Conservation (phyloP, 2,113 vertebrate species). For the Platichthys stellatus region DNA sequence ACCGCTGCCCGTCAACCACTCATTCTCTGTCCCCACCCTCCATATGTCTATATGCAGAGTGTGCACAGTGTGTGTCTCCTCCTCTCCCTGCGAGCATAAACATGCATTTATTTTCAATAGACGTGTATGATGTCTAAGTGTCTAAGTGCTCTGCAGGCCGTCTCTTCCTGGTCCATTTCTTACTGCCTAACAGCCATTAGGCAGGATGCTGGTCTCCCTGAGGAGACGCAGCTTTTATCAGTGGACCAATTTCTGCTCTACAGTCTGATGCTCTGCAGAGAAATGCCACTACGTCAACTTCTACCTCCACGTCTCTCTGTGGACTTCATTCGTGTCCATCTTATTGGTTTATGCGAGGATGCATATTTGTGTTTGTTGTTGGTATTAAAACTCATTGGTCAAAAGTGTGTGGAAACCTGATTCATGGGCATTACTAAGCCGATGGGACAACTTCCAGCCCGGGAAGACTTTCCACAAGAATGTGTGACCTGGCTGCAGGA, state of each 20-base stretch:
- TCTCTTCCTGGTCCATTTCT: constrained; percentile 71
- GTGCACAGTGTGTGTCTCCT: constrained; percentile 7
- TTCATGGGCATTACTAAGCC: neutral
- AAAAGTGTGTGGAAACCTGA: neutral
- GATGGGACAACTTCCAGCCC: neutral
- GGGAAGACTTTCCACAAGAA: neutral
- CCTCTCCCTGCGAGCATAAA: constrained; percentile 19
- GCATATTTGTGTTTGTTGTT: constrained; percentile 6
- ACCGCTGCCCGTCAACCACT: neutral
- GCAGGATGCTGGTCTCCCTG: constrained; percentile 73
- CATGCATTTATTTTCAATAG: constrained; percentile 62
- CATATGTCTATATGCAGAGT: neutral
- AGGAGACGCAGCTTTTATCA: constrained; percentile 75
- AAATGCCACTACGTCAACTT: constrained; percentile 33
- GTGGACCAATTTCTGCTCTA: constrained; percentile 74
- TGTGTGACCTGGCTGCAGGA: no score
- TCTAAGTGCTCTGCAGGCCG: constrained; percentile 72
- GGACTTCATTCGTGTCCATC: constrained; percentile 3
- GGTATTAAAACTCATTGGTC: neutral
- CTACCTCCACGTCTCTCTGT: constrained; percentile 17
- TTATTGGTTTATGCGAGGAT: constrained; percentile 9
- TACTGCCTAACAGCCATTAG: constrained; percentile 74
- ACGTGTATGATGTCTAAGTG: constrained; percentile 68
- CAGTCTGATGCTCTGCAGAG: constrained; percentile 48
- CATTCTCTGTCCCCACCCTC: constrained; percentile 9